Percentiles rank a stretch among this genome's conserved stretches.
Evolutionary conservation across 64 coral and sea anemone species (phyloP).

Genomic region (Porites australiensis): DNA sequence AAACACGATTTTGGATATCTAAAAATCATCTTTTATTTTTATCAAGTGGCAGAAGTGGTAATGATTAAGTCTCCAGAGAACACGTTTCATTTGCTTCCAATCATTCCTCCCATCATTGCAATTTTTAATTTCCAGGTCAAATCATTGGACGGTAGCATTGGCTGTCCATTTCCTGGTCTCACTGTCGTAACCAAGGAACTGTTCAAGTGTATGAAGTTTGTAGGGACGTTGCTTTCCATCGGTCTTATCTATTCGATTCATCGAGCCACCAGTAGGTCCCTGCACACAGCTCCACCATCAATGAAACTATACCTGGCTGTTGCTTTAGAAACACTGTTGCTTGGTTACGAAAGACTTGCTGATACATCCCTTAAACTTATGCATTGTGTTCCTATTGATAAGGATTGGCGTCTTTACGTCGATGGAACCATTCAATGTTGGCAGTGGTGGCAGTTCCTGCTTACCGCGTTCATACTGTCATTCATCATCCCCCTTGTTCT

Average conservation of each 20-base stretch:
- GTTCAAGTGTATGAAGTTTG: conserved; percentile 60
- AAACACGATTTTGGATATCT: conserved; percentile 62
- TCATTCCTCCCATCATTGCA: conserved; percentile 72
- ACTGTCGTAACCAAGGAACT: conserved; percentile 78
- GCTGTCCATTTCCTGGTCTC: conserved; percentile 84
- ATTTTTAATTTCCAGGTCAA: conserved; percentile 85
- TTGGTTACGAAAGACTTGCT: conserved; percentile 86
- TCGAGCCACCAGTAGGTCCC: background rate
- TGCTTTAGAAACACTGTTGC: conserved; percentile 86
- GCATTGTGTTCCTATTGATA: conserved; percentile 59
- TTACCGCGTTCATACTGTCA: conserved; percentile 60
- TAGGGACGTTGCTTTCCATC: conserved; percentile 46
- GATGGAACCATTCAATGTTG: conserved; percentile 83
- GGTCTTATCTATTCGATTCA: conserved; percentile 49
- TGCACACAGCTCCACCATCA: background rate
- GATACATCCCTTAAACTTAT: conserved; percentile 64
- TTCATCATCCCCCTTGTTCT: conserved; percentile 77
- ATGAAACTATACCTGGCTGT: conserved; percentile 73
- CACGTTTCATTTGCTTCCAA: conserved; percentile 10
- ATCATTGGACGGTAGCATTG: conserved; percentile 36
- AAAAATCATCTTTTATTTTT: conserved; percentile 87
- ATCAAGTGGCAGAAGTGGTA: conserved; percentile 74
- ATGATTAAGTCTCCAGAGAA: conserved; percentile 28
- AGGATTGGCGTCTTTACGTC: conserved; percentile 61
- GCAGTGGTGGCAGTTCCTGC: conserved; percentile 89